These are phyloP conservation scores for Natator depressus DNA, from an alignment of 2,113 vertebrate species.

Conservation along the genomic window DNA sequence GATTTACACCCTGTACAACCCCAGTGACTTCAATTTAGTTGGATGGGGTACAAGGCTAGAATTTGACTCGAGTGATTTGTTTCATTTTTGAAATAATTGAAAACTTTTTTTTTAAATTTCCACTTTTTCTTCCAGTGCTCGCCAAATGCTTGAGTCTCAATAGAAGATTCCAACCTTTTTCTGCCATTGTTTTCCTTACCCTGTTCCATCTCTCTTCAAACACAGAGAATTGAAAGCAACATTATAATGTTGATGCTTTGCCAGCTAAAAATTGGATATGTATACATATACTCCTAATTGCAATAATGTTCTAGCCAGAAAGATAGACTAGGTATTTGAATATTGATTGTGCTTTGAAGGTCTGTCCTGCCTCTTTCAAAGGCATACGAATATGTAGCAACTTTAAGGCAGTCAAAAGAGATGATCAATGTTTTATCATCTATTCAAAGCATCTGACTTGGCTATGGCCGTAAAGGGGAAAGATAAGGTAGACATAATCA, in stretches of 20 bases:
- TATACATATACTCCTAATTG: conserved; percentile 63
- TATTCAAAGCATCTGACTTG: conserved; percentile 79
- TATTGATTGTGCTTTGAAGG: conserved; percentile 77
- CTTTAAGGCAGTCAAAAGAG: conserved; percentile 84
- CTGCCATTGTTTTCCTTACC: conserved; percentile 60
- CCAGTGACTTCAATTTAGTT: not conserved
- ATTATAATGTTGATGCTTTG: conserved; percentile 50
- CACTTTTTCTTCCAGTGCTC: conserved; percentile 63
- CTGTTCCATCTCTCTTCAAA: conserved; percentile 59
- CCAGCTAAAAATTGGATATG: conserved; percentile 57
- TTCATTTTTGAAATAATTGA: conserved; percentile 6
- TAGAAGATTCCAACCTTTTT: conserved; percentile 56
- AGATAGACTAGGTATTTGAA: conserved; percentile 29
- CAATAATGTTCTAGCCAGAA: conserved; percentile 41
- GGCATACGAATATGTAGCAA: conserved; percentile 79
- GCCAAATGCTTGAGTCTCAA: conserved; percentile 62
- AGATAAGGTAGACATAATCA: conserved; percentile 74
- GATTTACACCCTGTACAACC: not conserved
- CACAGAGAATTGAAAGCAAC: conserved; percentile 52
- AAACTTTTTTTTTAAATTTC: conserved; percentile 30
- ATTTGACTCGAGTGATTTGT: not conserved
- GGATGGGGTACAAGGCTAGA: not conserved
- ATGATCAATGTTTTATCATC: conserved; percentile 77
- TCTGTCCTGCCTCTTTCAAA: conserved; percentile 77
- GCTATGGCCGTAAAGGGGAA: conserved; percentile 77